A percentile compares a stretch with the other conserved stretches of the same genome.
phyloP scores from a whole-genome alignment of 2,113 vertebrate species.

The Numida meleagris region DNA sequence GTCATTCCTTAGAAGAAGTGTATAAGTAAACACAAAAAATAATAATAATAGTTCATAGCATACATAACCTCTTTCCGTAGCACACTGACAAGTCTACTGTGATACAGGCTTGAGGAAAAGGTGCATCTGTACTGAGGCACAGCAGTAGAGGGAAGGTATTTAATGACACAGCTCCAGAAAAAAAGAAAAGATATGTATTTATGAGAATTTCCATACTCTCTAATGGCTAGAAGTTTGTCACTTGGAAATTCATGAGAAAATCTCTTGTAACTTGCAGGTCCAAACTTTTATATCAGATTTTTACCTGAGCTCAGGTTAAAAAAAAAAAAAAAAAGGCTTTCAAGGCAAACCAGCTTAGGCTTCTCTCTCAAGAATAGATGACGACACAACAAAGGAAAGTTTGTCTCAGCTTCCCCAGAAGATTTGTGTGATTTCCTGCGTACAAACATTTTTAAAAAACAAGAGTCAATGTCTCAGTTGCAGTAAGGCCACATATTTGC shows the following conservation, averaged over 20 bases:
- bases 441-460: neutral
- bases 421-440: neutral
- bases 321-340: neutral
- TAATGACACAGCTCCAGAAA: neutral
- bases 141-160: neutral
- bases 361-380: neutral
- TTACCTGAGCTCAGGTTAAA: neutral
- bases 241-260: neutral
- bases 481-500: rapidly evolving
- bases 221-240: neutral
- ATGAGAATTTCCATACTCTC: neutral
- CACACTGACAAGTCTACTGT: neutral
- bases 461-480: neutral
- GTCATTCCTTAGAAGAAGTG: neutral
- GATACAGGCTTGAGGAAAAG: neutral
- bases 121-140: neutral
- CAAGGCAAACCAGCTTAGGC: neutral
- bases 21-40: neutral
- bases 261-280: neutral
- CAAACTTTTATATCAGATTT: neutral
- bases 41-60: neutral
- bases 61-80: neutral
- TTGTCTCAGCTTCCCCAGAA: neutral
- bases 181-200: neutral
- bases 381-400: neutral